phyloP scores from a whole-genome alignment of 2,113 vertebrate genomes.

The Microcebus ravelobensis region DNA sequence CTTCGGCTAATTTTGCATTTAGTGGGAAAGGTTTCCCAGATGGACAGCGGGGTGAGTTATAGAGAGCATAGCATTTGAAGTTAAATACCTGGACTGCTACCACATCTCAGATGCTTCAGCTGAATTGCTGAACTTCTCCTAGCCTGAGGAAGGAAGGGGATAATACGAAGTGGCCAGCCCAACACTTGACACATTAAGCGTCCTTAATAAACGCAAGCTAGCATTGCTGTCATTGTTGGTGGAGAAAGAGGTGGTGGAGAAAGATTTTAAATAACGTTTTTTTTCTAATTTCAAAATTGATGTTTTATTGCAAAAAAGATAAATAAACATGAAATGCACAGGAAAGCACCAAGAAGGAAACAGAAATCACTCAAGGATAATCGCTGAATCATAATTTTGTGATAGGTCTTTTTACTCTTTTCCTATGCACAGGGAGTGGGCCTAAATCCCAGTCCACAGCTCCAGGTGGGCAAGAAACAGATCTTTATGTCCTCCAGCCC shows the following conservation, averaged over 20 bases:
- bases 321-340: neutral
- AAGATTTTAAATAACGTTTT: neutral
- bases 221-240: neutral
- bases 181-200: fast-evolving
- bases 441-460: neutral
- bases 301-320: neutral
- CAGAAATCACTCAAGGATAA: neutral
- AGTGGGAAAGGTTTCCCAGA: neutral
- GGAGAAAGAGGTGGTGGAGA: neutral
- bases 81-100: fast-evolving
- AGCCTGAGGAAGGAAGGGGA: neutral
- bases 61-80: neutral
- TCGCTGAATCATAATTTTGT: neutral
- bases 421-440: neutral
- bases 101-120: neutral
- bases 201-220: neutral
- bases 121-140: neutral
- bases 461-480: neutral
- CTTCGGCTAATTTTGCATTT: neutral
- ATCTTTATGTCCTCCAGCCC: neutral
- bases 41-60: neutral
- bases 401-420: neutral
- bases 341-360: neutral
- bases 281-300: neutral
- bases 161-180: neutral